A percentile compares a stretch with the other conserved stretches of the same genome.
These are phyloP conservation scores for Oegoconia quadripuncta DNA, from an alignment of 2,888 invertebrate species.

Conservation along the genomic window DNA sequence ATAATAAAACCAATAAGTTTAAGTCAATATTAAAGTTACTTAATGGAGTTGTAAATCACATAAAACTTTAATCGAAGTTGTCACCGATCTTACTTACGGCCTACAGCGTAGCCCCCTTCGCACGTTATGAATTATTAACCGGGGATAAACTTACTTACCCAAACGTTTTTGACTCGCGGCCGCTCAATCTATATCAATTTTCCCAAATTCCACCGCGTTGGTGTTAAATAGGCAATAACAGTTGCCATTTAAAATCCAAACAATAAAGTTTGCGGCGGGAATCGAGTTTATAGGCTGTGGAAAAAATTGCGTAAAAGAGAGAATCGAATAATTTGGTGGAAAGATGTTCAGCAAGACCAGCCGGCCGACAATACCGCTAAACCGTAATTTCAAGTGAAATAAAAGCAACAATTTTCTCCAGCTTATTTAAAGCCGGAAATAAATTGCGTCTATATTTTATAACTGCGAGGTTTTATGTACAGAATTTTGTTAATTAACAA, in stretches of 20 bases:
- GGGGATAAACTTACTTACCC: background rate
- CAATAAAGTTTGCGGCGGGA: constrained; percentile 24
- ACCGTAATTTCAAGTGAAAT: constrained; percentile 45
- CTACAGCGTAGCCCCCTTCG: no score
- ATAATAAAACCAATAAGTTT: background rate
- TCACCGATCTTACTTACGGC: no score
- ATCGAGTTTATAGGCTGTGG: constrained; percentile 17
- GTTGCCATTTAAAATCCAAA: constrained; percentile 24
- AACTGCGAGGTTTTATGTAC: constrained; percentile 12
- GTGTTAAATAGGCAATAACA: constrained; percentile 18
- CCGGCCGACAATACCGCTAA: constrained; percentile 32
- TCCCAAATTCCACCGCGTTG: constrained; percentile 15
- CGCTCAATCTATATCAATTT: constrained; percentile 20
- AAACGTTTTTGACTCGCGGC: constrained; percentile 7
- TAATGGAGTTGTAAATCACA: no score
- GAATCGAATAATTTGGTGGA: constrained; percentile 47
- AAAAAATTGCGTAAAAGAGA: constrained; percentile 25
- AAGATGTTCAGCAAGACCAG: constrained; percentile 39
- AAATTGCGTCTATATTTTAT: constrained; percentile 33
- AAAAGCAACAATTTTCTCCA: constrained; percentile 42
- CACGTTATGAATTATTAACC: constrained; percentile 1
- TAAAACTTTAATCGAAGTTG: no score
- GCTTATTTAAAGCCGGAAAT: constrained; percentile 39
- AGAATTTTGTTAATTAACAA: no score
- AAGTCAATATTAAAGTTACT: background rate